These are phyloP conservation scores for Saiga tatarica DNA, from an alignment of 2,113 vertebrate genomes.

Conservation along the genomic window DNA sequence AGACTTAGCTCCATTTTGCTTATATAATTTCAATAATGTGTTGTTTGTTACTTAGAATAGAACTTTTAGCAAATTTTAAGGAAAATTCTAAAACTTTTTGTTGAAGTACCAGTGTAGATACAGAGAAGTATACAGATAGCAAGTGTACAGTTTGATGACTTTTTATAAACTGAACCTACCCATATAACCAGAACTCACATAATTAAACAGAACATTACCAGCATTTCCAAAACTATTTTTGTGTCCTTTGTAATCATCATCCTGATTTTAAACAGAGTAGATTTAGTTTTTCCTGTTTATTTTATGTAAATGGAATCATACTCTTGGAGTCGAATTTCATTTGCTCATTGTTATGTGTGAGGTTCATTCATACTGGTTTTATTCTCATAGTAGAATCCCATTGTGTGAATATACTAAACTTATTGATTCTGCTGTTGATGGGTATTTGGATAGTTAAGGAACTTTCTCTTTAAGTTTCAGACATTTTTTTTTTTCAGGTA, in stretches of 20 bases:
- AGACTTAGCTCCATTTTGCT: neutral
- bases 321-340: neutral
- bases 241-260: neutral
- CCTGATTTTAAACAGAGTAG: neutral
- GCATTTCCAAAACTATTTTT: neutral
- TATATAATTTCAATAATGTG: neutral
- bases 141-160: neutral
- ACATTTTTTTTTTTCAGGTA: constrained; percentile 81
- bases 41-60: constrained; percentile 42
- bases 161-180: neutral
- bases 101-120: neutral
- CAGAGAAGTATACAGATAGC: neutral
- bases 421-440: neutral
- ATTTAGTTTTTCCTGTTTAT: neutral
- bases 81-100: neutral
- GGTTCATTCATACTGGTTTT: neutral
- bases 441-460: neutral
- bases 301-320: neutral
- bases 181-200: neutral
- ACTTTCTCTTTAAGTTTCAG: constrained; percentile 11
- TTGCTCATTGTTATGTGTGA: neutral
- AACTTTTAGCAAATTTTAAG: neutral
- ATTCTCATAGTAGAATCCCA: neutral
- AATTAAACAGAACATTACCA: neutral
- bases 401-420: neutral